Conservation (phyloP, 2,113 vertebrate species). For the Stomatorhinus ivindoensis region DNA sequence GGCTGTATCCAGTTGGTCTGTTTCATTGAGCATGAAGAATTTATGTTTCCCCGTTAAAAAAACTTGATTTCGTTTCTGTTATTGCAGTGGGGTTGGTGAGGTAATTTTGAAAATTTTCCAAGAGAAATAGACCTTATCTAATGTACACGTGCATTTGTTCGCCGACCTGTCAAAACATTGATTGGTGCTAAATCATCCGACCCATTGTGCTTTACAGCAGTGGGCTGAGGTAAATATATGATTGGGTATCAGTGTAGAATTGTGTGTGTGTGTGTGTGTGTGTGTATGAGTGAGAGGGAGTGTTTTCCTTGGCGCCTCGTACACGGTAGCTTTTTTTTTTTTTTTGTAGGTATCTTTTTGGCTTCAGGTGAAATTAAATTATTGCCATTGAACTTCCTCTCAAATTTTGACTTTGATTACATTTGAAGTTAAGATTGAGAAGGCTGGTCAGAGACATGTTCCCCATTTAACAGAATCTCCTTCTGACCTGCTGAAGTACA, state of each 20-base stretch:
- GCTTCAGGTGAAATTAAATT: conserved; percentile 6
- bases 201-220: neutral
- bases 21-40: neutral
- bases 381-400: conserved; percentile 6
- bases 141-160: neutral
- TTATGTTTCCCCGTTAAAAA: neutral
- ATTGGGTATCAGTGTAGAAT: neutral
- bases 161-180: neutral
- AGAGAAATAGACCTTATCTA: conserved; percentile 8
- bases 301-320: neutral
- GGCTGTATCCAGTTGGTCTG: neutral
- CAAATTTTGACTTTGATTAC: conserved; percentile 26
- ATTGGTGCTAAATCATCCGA: neutral
- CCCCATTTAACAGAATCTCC: conserved; percentile 41
- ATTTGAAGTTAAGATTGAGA: conserved; percentile 37
- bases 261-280: neutral
- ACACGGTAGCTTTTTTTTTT: neutral
- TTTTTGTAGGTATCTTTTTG: neutral
- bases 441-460: conserved; percentile 37
- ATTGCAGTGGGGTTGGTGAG: neutral
- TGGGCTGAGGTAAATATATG: neutral
- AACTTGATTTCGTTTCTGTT: neutral
- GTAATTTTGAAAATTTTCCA: neutral
- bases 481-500: too few species aligned
- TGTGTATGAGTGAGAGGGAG: neutral